phyloP scores from a whole-genome alignment of 1,140 invertebrate species.

The Zaprionus africanus region DNA sequence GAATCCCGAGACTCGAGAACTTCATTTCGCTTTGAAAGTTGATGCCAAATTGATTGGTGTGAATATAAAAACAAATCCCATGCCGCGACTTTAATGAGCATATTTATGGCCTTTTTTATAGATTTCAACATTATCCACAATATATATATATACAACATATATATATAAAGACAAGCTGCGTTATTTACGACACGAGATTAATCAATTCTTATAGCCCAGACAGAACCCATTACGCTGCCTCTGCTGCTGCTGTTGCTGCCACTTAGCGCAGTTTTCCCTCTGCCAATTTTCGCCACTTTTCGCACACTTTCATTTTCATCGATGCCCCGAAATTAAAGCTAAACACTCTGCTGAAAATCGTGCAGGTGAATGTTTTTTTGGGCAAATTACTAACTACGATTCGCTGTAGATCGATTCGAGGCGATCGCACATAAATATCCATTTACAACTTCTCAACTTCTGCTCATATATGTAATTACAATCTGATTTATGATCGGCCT shows the following conservation, averaged over 20 bases:
- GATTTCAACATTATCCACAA: constrained; percentile 5
- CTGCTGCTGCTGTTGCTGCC: neutral
- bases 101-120: constrained; percentile 34
- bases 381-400: neutral
- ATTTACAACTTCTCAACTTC: constrained; percentile 7
- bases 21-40: constrained; percentile 65
- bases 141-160: neutral
- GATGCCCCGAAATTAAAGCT: constrained; percentile 25
- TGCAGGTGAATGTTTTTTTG: constrained; percentile 25
- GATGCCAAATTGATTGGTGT: constrained; percentile 70
- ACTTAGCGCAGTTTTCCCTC: neutral
- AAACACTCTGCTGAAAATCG: constrained; percentile 25
- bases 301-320: constrained; percentile 40
- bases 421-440: constrained; percentile 4
- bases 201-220: constrained; percentile 10
- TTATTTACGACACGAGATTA: constrained; percentile 15
- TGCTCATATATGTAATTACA: constrained; percentile 10
- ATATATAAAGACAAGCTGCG: constrained; percentile 5
- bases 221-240: constrained; percentile 2
- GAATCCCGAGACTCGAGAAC: constrained; percentile 43
- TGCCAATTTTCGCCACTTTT: constrained; percentile 10
- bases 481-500: constrained; percentile 41
- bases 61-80: constrained; percentile 63
- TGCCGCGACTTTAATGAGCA: constrained; percentile 62
- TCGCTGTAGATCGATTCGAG: neutral